Base-by-base conservation (phyloP, 2,888 invertebrate species). In the Lutraria lutraria region DNA sequence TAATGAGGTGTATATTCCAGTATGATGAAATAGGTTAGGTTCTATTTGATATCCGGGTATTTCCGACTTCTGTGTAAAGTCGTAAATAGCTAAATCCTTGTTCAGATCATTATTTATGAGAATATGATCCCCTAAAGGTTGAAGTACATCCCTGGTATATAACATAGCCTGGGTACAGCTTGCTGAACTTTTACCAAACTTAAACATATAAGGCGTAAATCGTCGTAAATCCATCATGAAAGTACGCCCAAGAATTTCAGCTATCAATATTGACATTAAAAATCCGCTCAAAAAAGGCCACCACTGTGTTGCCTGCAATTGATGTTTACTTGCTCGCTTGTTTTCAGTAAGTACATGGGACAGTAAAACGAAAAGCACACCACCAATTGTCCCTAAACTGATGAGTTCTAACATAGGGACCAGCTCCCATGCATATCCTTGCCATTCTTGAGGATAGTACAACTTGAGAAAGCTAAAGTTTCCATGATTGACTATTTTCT, bases 81-180 rank as follows among this genome's bases (percentile, higher is more conserved):
- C 87, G 54, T 94, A 94, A 34, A 96, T 86, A 19, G 94, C 95
- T 6, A 95, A 87, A 85, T 96, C 96, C 60, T 95, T 95, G 21
- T 94, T 95, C 31, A 90, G 79, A 34, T 56, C 90, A 83, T 96
- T 88, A 85, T 92, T 94, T 21, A 76, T 21, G n/a, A 87, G 87
- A 31, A 87, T 56, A 76, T 87, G 87, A 31, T 90, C 80, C 15
- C 95, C 43, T 6, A 96, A 86, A 16, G 60, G 8, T 8, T 85
- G 86, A 0, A 95, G 91, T 0, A 92, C 87, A 25, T 88, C 63
- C 4, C 79, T 43, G 0, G 94, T 95, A 86, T 96, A 96, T 63
- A 96, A 86, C 94, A 96, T 94, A 25, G 96, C 96, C 6, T 95
- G 96, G 0, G 96, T 96, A 88, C 96, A 96, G 85, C 96, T 96